Percentiles rank a stretch among this genome's conserved stretches.
These are phyloP conservation scores for Lathronympha strigana DNA, from an alignment of 2,888 invertebrate species.

Conservation along the genomic window DNA sequence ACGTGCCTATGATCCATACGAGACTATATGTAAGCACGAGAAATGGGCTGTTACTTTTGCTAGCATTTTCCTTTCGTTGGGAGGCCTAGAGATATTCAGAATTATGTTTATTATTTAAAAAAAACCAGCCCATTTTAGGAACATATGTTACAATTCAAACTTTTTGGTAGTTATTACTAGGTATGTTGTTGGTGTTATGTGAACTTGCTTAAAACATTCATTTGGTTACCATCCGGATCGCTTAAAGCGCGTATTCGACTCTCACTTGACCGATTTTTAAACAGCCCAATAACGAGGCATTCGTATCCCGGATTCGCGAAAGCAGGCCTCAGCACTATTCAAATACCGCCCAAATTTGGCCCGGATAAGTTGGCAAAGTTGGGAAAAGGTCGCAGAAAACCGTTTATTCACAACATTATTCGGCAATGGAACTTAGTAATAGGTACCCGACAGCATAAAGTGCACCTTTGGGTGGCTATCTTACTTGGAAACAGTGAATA, in stretches of 20 bases:
- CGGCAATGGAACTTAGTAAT: conserved; percentile 50
- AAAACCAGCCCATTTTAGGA: no score
- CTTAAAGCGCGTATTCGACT: neutral
- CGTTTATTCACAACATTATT: conserved; percentile 52
- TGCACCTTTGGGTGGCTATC: conserved; percentile 55
- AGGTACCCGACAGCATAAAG: conserved; percentile 54
- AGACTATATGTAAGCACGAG: no score
- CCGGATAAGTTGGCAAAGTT: conserved; percentile 44
- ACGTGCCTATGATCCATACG: no score
- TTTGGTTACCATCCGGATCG: no score
- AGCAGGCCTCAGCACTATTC: conserved; percentile 41
- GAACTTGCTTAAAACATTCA: no score
- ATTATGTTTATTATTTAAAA: no score
- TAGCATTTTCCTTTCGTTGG: no score
- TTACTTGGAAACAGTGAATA: conserved; percentile 52
- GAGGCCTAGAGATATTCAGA: no score
- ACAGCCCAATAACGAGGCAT: conserved; percentile 18
- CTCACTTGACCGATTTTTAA: conserved; percentile 11
- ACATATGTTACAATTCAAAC: no score
- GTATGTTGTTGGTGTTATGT: no score
- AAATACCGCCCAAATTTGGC: conserved; percentile 44
- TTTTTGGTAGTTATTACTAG: no score
- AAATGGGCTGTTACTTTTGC: no score
- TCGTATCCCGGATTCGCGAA: conserved; percentile 31
- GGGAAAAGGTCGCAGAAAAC: conserved; percentile 48